Conservation (phyloP, 2,888 invertebrate species). For the Lasioglossum lativentre region DNA sequence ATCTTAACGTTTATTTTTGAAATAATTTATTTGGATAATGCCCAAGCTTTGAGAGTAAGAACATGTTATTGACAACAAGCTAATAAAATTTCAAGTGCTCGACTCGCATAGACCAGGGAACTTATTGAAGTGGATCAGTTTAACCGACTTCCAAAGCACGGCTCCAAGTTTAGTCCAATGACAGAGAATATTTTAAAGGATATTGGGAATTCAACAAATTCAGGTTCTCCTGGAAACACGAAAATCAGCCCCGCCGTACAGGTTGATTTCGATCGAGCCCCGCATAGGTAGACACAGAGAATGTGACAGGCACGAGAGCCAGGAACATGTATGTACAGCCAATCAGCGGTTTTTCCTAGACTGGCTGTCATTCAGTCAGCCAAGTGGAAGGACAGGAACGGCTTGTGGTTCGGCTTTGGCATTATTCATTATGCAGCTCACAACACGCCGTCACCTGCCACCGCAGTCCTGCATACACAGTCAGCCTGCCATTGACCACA, state of each 20-base stretch:
- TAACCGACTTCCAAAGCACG: neutral
- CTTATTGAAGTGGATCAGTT: neutral
- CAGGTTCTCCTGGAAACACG: slow-evolving; percentile 54
- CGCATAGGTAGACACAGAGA: slow-evolving; percentile 68
- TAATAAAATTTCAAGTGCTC: neutral
- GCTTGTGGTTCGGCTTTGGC: slow-evolving; percentile 82
- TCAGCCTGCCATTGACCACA: slow-evolving; percentile 68
- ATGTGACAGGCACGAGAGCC: slow-evolving; percentile 74
- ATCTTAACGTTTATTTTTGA: too few relatives aligned
- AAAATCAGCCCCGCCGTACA: slow-evolving; percentile 66
- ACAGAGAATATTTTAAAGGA: slow-evolving; percentile 24
- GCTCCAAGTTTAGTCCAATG: neutral
- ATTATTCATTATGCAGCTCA: slow-evolving; percentile 84
- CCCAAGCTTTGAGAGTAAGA: neutral
- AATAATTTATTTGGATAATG: too few relatives aligned
- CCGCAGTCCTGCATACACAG: slow-evolving; percentile 72
- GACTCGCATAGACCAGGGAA: neutral
- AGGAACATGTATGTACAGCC: slow-evolving; percentile 76
- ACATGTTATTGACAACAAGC: neutral
- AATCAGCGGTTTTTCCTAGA: slow-evolving; percentile 82
- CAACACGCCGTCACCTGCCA: slow-evolving; percentile 83
- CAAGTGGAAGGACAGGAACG: slow-evolving; percentile 81
- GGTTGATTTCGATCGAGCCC: slow-evolving; percentile 71
- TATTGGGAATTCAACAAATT: slow-evolving; percentile 48
- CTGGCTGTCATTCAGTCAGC: slow-evolving; percentile 83